Evolutionary conservation across 2,113 vertebrate species (phyloP).

Genomic region (Peromyscus californicus): DNA sequence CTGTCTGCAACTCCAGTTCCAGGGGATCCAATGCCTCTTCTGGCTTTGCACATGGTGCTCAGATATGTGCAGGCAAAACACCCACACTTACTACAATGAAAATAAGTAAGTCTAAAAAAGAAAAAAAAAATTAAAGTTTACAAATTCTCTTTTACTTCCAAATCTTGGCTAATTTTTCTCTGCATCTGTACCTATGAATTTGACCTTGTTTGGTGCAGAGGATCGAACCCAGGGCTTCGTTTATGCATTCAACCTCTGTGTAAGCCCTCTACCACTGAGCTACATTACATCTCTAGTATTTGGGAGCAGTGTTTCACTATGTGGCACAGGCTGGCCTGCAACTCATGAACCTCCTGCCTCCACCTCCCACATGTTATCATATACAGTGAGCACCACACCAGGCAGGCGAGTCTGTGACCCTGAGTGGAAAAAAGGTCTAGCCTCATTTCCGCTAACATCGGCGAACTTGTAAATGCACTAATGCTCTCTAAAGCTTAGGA

Average conservation of each 20-base stretch:
- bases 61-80: neutral
- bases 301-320: neutral
- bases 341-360: neutral
- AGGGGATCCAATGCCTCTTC: neutral
- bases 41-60: neutral
- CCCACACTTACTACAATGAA: neutral
- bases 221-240: neutral
- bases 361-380: accelerated
- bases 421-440: neutral
- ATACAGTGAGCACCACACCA: neutral
- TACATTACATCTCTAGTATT: neutral
- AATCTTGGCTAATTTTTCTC: neutral
- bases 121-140: neutral
- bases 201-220: neutral
- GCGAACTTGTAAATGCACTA: neutral
- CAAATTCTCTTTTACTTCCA: conserved; percentile 26
- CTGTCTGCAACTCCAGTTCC: neutral
- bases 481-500: neutral
- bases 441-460: neutral
- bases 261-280: neutral
- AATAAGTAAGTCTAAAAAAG: neutral
- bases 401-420: neutral
- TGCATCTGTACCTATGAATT: neutral
- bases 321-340: neutral
- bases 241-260: neutral